Conservation (phyloP, 2,888 invertebrate genomes). For the Chrysodeixis includens region DNA sequence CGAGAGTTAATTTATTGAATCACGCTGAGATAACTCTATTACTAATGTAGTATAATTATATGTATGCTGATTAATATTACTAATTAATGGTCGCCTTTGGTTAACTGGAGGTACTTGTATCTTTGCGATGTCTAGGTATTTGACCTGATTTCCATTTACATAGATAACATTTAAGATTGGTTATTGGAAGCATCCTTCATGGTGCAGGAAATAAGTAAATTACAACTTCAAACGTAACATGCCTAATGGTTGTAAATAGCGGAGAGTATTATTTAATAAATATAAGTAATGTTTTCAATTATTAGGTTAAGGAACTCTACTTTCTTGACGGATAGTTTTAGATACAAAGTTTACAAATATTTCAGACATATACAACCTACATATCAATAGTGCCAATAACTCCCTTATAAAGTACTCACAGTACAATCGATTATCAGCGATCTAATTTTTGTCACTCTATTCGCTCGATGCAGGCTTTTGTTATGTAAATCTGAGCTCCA, state of each 20-base stretch:
- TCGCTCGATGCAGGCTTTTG: constrained; percentile 32
- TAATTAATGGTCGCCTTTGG: neutral
- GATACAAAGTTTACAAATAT: no score
- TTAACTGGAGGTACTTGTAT: neutral
- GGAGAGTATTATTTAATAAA: no score
- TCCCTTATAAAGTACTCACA: neutral
- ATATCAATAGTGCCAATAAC: neutral
- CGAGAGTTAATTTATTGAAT: neutral
- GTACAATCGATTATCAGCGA: neutral
- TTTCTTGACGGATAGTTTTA: no score
- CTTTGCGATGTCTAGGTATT: neutral
- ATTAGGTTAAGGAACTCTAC: no score
- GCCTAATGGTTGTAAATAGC: no score
- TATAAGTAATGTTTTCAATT: no score
- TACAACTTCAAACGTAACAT: no score
- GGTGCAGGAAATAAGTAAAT: no score
- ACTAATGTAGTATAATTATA: neutral
- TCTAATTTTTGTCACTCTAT: constrained; percentile 31
- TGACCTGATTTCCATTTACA: neutral
- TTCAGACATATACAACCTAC: no score
- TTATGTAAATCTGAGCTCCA: constrained; percentile 52
- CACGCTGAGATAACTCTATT: neutral
- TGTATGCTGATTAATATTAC: constrained; percentile 2
- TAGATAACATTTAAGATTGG: neutral
- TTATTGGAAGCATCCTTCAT: no score